Conservation (phyloP, 2,888 invertebrate species). For the Orthosia gracilis region DNA sequence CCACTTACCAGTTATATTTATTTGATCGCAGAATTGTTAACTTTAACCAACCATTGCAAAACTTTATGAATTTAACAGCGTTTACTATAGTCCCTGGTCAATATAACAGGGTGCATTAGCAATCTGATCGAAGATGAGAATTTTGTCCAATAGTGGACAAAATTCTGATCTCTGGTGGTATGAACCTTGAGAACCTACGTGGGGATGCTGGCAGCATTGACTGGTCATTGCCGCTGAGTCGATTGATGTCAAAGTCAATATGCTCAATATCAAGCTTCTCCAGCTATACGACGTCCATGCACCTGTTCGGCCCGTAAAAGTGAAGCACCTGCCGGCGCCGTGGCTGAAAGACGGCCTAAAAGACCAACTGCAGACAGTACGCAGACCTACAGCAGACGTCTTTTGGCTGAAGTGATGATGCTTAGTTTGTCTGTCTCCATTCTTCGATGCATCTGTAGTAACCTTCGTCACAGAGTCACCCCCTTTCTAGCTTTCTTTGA, state of each 20-base stretch:
- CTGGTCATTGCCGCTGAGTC: too few species aligned
- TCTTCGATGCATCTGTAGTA: not conserved
- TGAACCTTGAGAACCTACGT: too few species aligned
- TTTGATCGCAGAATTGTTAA: conserved; percentile 23
- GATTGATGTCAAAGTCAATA: too few species aligned
- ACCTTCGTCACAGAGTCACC: not conserved
- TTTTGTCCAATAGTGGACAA: not conserved
- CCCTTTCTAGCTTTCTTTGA: not conserved
- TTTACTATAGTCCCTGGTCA: not conserved
- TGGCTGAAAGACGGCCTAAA: too few species aligned
- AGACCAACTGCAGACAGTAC: too few species aligned
- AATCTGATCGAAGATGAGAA: not conserved
- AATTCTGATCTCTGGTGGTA: too few species aligned
- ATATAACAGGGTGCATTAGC: not conserved
- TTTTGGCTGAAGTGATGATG: not conserved
- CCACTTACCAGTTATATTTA: conserved; percentile 35
- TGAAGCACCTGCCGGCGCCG: too few species aligned
- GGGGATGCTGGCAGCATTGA: too few species aligned
- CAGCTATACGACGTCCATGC: too few species aligned
- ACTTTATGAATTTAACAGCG: not conserved
- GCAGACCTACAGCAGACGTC: too few species aligned
- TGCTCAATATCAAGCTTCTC: too few species aligned
- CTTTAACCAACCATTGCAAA: conserved; percentile 8
- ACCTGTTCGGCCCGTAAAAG: too few species aligned
- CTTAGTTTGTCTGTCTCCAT: not conserved